phyloP scores from a whole-genome alignment of 2,797 vertebrate species.

The Hoplostethus mediterraneus region DNA sequence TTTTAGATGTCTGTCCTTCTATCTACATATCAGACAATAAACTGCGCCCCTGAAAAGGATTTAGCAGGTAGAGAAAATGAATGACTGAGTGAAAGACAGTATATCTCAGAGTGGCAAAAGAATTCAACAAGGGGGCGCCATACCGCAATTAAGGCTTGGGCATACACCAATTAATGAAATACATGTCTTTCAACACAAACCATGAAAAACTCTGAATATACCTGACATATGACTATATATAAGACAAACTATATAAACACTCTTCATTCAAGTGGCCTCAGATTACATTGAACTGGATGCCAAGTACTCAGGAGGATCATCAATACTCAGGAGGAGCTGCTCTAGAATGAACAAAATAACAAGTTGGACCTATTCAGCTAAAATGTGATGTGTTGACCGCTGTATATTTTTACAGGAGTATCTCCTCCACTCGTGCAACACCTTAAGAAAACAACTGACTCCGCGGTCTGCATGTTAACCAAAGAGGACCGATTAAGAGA shows the following conservation, averaged over 20 bases:
- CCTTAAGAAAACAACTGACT: neutral
- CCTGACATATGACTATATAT: neutral
- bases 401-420: neutral
- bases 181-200: neutral
- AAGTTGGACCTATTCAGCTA: constrained; percentile 44
- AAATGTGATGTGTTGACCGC: constrained; percentile 9
- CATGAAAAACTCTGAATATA: neutral
- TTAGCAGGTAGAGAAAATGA: neutral
- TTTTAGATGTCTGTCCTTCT: neutral
- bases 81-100: neutral
- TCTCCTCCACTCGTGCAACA: neutral
- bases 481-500: neutral
- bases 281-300: constrained; percentile 66
- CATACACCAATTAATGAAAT: neutral
- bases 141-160: constrained; percentile 1
- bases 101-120: neutral
- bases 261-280: constrained; percentile 13
- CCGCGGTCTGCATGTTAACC: neutral
- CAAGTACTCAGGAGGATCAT: constrained; percentile 63
- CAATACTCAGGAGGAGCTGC: constrained; percentile 67
- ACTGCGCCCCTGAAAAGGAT: neutral
- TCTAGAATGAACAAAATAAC: neutral
- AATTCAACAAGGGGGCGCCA: constrained; percentile 43
- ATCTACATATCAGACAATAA: neutral
- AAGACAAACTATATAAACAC: no score